These are phyloP conservation scores for Tethya wilhelma DNA, from an alignment of 37 sponge, comb jelly and placozoan genomes.

Conservation along the genomic window DNA sequence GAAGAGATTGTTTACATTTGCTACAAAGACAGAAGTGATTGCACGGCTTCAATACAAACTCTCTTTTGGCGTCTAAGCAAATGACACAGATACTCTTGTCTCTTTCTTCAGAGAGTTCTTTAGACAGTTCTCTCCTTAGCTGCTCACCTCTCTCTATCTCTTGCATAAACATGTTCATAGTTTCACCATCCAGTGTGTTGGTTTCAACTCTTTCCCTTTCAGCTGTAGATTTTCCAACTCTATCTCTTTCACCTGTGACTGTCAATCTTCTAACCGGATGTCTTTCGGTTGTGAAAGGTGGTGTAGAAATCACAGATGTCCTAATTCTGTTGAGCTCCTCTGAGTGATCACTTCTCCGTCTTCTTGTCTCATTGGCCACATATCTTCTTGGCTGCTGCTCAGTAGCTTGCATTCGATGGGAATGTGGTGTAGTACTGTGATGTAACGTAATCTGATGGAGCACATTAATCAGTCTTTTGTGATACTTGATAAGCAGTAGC, in stretches of 20 bases:
- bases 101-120: slow-evolving; percentile 7
- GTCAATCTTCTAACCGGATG: too few species aligned
- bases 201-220: too few species aligned
- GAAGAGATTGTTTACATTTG: neutral
- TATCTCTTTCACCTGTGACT: too few species aligned
- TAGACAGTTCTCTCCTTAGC: neutral
- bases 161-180: neutral
- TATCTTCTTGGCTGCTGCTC: too few species aligned
- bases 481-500: too few species aligned
- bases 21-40: slow-evolving; percentile 47
- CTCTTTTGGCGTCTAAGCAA: slow-evolving; percentile 23
- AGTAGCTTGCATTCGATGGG: too few species aligned
- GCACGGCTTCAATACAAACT: slow-evolving; percentile 39
- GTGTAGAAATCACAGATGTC: neutral
- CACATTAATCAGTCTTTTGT: too few species aligned
- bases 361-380: too few species aligned
- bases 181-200: neutral
- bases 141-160: neutral
- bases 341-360: neutral
- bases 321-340: neutral
- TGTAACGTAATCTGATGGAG: too few species aligned
- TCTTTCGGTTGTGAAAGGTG: too few species aligned
- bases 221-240: too few species aligned
- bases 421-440: too few species aligned
- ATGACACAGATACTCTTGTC: slow-evolving; percentile 30